Percentiles rank a stretch among this genome's conserved stretches.
Conservation (phyloP, 2,888 invertebrate genomes). For the Cecidostiba fungosa region DNA sequence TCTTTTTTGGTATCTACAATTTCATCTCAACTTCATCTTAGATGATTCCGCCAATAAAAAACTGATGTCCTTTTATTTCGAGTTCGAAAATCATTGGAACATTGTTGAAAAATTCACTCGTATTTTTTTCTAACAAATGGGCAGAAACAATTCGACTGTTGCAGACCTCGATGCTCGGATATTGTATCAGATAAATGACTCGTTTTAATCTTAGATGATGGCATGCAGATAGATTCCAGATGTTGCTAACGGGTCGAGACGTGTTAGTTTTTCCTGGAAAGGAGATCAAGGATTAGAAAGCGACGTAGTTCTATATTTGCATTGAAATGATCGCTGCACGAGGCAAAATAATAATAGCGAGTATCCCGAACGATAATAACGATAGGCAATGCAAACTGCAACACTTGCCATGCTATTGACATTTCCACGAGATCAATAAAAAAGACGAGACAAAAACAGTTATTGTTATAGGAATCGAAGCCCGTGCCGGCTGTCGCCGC, state of each 20-base stretch:
- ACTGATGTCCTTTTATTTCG: background rate
- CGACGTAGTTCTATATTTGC: too few relatives aligned
- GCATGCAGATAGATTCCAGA: too few relatives aligned
- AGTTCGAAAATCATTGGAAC: background rate
- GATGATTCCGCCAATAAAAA: background rate
- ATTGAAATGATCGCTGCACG: too few relatives aligned
- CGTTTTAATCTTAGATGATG: too few relatives aligned
- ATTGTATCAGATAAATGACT: background rate
- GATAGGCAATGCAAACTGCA: too few relatives aligned
- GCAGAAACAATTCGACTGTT: background rate
- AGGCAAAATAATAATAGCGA: too few relatives aligned
- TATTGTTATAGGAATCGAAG: background rate
- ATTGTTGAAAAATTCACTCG: background rate
- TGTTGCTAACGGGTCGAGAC: too few relatives aligned
- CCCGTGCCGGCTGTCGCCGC: background rate
- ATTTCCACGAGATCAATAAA: background rate
- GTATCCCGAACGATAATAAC: too few relatives aligned
- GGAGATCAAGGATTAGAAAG: too few relatives aligned
- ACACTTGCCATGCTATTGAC: too few relatives aligned
- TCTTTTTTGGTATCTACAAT: too few relatives aligned
- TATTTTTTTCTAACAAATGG: background rate
- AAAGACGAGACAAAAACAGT: background rate
- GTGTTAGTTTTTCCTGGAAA: too few relatives aligned
- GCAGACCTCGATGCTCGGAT: background rate
- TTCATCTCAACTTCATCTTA: background rate